phyloP scores from a whole-genome alignment of 2,113 vertebrate species.

The Myiopsitta monachus region DNA sequence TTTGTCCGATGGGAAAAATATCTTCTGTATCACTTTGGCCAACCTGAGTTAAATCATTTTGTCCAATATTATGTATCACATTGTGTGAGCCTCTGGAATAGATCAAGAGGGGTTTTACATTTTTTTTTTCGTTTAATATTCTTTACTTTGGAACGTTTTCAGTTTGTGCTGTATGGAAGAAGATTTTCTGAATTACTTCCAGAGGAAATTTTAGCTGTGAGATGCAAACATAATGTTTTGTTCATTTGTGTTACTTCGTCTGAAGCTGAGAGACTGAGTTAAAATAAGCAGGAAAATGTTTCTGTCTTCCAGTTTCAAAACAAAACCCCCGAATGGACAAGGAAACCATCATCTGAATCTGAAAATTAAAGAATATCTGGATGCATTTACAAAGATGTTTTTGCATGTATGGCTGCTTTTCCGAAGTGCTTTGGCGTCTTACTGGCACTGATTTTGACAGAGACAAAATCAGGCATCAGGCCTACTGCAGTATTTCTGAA shows the following conservation, averaged over 20 bases:
- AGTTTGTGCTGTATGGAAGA: not conserved
- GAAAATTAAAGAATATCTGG: not conserved
- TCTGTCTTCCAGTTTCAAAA: not conserved
- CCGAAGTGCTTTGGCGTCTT: not conserved
- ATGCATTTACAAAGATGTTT: not conserved
- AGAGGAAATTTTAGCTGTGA: not conserved
- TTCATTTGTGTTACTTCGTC: not conserved
- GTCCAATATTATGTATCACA: not conserved
- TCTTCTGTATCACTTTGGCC: not conserved
- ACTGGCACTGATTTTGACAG: not conserved
- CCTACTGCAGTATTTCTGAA: not conserved
- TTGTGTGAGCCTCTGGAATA: not conserved
- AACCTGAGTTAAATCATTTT: not conserved
- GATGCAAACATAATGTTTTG: not conserved
- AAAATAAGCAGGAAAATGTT: not conserved
- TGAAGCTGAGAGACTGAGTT: not conserved
- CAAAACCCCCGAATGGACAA: not conserved
- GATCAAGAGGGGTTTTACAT: not conserved
- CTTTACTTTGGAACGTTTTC: not conserved
- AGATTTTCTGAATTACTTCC: not conserved
- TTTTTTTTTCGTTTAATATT: not conserved
- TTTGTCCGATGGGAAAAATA: not conserved
- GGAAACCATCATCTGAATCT: not conserved
- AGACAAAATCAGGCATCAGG: not conserved
- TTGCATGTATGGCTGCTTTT: not conserved